Base-by-base conservation (phyloP, 2,113 vertebrate genomes). In the Phyllostomus discolor region DNA sequence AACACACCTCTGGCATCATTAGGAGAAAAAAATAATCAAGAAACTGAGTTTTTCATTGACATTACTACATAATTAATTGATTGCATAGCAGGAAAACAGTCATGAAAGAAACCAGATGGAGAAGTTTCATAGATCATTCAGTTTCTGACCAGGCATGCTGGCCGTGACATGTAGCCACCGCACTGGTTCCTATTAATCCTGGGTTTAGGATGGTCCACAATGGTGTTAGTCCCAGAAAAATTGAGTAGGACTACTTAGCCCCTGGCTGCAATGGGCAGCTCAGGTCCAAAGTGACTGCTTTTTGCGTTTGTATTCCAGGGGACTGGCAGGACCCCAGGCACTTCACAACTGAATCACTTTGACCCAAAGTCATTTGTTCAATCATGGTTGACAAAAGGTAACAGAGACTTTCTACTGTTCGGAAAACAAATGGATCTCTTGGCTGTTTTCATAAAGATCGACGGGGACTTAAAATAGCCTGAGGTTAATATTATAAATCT, bases 401-500 rank as follows among this genome's bases (percentile, higher is more conserved):
- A 98, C 95, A 96, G 97, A 98, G 97, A 98, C 80, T 98, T 97
- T 98, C 97, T 98, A 98, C 96, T 97, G 95, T 97, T 97, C 70
- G 38, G 98, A 98, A 98, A 98, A 99, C 98, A 98, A 98, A 99
- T 98, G 98, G 97, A 98, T 98, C 97, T 98, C 98, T 97, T 95
- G 92, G 93, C 96, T 95, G 97, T 96, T 98, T 98, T 98, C 98
- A 98, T 98, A 98, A 98, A 98, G 98, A 98, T 99, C 82, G 64
- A 98, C 91, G 0, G 97, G 97, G 97, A 98, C 98, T 98, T 98
- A 98, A 98, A 98, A 98, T 98, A 98, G 98, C 98, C 98, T 97
- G 96, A 98, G 98, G 98, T 98, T 98, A 98, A 98, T 98, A 98
- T 98, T 98, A 98, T 99, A 98, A 98, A 98, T 98, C 98, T 98